Conservation (phyloP, 2,113 vertebrate genomes). For the Alligator sinensis region DNA sequence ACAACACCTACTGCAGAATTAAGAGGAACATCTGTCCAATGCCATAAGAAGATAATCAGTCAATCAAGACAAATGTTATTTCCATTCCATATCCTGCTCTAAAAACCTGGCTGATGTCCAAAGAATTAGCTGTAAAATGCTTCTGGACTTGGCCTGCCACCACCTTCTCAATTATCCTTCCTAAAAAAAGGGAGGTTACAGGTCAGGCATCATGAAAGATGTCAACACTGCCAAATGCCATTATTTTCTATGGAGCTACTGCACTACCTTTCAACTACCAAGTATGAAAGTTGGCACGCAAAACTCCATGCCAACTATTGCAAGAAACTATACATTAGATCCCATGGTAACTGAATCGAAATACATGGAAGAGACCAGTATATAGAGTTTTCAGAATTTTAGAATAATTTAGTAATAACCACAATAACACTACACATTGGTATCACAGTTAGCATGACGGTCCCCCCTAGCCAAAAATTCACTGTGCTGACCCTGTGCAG, state of each 20-base stretch:
- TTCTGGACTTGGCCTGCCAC: not conserved
- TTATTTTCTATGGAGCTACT: not conserved
- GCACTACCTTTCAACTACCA: not conserved
- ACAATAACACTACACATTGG: no score
- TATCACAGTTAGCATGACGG: no score
- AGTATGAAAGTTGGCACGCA: not conserved
- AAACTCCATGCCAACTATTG: not conserved
- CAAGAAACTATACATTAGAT: not conserved
- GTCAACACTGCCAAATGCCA: not conserved
- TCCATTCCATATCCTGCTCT: not conserved
- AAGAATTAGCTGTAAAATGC: not conserved
- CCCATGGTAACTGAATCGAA: not conserved
- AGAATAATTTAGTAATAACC: not conserved
- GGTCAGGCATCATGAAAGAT: constrained; percentile 2
- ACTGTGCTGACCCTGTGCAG: no score
- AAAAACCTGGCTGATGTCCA: not conserved
- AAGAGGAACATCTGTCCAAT: not conserved
- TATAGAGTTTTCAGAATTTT: not conserved
- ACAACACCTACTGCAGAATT: fast-evolving
- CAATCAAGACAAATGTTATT: not conserved
- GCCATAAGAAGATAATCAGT: not conserved
- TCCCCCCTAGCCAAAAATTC: no score
- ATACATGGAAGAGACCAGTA: not conserved
- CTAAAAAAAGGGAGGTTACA: constrained; percentile 13
- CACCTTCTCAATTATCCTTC: not conserved